phyloP scores from a whole-genome alignment of 2,113 vertebrate genomes.

The Coturnix japonica region DNA sequence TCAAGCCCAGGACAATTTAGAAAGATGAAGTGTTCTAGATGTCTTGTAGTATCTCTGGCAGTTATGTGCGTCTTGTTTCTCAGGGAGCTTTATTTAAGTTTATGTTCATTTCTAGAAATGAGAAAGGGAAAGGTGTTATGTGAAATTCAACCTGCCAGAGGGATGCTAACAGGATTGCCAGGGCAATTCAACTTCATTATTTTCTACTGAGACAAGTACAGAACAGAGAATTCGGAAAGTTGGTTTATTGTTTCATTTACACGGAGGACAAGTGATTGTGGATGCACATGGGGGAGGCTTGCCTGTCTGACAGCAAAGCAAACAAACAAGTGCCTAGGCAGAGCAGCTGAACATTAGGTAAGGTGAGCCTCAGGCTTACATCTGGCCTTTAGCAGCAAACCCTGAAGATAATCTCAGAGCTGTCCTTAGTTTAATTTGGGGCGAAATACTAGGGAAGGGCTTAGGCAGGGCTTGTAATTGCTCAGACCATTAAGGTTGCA shows the following conservation, averaged over 20 bases:
- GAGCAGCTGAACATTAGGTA: fast-evolving
- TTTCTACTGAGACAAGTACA: slow-evolving; percentile 1
- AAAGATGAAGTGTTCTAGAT: slow-evolving; percentile 9
- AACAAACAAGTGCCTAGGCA: not conserved
- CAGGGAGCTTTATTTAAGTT: slow-evolving; percentile 1
- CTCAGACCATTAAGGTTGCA: slow-evolving; percentile 11
- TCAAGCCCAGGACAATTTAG: not conserved
- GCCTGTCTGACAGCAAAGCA: not conserved
- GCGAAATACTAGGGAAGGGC: not conserved
- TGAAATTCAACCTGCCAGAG: not conserved
- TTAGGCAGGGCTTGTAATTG: slow-evolving; percentile 13
- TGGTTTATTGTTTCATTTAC: not conserved
- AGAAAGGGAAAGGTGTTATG: not conserved
- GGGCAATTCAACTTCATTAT: not conserved
- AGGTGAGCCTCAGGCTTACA: fast-evolving
- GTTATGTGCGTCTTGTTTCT: slow-evolving; percentile 13
- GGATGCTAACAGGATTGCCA: not conserved
- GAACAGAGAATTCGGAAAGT: not conserved
- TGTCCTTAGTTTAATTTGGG: slow-evolving; percentile 28
- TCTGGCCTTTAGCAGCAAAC: not conserved
- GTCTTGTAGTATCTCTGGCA: not conserved
- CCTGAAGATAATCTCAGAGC: not conserved
- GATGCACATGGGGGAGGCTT: not conserved
- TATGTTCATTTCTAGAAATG: slow-evolving; percentile 5
- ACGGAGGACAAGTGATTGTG: not conserved